Percentiles rank a stretch among this genome's conserved stretches.
These are phyloP conservation scores for Chelon labrosus DNA, from an alignment of 2,797 vertebrate species.

Conservation along the genomic window DNA sequence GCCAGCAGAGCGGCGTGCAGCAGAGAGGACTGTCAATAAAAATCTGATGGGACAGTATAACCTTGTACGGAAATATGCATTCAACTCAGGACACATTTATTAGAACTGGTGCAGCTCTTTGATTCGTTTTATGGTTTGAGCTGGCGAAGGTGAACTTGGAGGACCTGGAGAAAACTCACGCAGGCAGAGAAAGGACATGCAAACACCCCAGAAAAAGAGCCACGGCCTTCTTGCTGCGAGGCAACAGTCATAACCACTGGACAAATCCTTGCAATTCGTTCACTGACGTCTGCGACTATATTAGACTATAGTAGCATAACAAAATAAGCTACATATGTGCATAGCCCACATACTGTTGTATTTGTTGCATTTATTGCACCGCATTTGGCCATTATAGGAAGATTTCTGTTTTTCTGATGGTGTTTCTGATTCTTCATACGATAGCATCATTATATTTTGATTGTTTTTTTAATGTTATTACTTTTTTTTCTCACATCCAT, in stretches of 20 bases:
- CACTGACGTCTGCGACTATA: not conserved
- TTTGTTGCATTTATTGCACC: conserved; percentile 28
- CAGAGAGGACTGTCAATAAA: conserved; percentile 24
- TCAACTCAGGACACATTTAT: not conserved
- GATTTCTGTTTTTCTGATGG: conserved; percentile 28
- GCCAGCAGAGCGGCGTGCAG: not conserved
- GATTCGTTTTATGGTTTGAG: not conserved
- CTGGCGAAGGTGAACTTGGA: conserved; percentile 2
- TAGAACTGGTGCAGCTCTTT: conserved; percentile 4
- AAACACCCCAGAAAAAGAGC: too few relatives aligned
- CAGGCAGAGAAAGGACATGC: too few relatives aligned
- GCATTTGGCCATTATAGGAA: conserved; percentile 12
- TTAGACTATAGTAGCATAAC: not conserved
- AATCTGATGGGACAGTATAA: not conserved
- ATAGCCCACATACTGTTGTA: conserved; percentile 5
- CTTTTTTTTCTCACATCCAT: conserved; percentile 7
- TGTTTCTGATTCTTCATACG: conserved; percentile 8
- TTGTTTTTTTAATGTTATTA: conserved; percentile 22
- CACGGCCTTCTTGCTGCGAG: too few relatives aligned
- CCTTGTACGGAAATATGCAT: not conserved
- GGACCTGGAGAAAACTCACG: too few relatives aligned
- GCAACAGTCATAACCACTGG: too few relatives aligned
- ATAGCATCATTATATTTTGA: conserved; percentile 28
- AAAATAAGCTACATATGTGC: not conserved
- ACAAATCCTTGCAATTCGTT: too few relatives aligned